Evolutionary conservation across 2,888 invertebrate species (phyloP), one percentile per base, ranked within the genome.

Genomic region (Electrophaes corylata): DNA sequence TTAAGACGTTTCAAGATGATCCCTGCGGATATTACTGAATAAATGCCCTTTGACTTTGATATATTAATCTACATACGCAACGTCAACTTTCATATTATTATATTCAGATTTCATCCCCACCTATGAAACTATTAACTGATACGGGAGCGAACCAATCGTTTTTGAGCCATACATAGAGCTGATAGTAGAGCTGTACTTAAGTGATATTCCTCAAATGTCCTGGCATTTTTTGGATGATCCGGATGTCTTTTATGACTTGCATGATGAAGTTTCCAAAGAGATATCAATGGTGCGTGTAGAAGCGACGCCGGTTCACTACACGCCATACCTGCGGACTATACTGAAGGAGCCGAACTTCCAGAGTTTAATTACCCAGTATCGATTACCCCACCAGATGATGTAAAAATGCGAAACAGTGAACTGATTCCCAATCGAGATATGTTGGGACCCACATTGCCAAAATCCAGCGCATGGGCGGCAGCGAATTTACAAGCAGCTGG

Each of bases 151-250:
- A n/a, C n/a, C n/a, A n/a, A n/a, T n/a, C n/a, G n/a, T n/a, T n/a
- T n/a, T n/a, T n/a, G n/a, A n/a, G n/a, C n/a, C n/a, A n/a, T n/a
- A n/a, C n/a, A n/a, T n/a, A n/a, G n/a, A n/a, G n/a, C n/a, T n/a
- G n/a, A n/a, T n/a, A n/a, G n/a, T n/a, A n/a, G n/a, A n/a, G n/a
- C n/a, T n/a, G n/a, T n/a, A n/a, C n/a, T n/a, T n/a, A n/a, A n/a
- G n/a, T n/a, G 56, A 65, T 37, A 14, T 64, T 10, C 58, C 60
- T 0, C 63, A 65, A 46, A 50, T 44, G 50, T 52, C 51, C 6
- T 63, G 56, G 46, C n/a, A 58, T 31, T 60, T 63, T 26, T 29
- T 47, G 37, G 63, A 58, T 40, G 4, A 41, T 20, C 61, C 66
- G 14, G 50, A 49, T 3, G 46, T 29, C 6, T 23, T 52, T n/a